phyloP scores from a whole-genome alignment of 2,888 invertebrate species.

The Rosalia funebris region DNA sequence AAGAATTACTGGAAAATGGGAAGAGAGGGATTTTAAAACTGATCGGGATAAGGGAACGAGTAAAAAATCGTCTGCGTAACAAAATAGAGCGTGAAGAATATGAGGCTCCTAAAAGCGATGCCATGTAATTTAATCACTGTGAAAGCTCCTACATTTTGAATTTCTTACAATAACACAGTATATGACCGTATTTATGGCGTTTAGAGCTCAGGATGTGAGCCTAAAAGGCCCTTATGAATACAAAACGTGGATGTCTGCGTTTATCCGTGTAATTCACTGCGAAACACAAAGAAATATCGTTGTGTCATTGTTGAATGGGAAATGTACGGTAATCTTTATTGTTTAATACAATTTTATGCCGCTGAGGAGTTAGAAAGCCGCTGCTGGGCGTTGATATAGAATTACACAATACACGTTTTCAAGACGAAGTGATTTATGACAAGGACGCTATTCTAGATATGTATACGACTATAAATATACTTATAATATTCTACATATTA shows the following conservation, averaged over 20 bases:
- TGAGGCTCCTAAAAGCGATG: conserved; percentile 18
- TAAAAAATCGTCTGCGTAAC: conserved; percentile 18
- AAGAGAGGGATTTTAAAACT: neutral
- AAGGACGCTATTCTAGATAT: neutral
- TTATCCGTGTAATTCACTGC: neutral
- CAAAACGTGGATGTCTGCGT: conserved; percentile 4
- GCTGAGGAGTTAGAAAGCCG: neutral
- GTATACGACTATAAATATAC: too few species aligned
- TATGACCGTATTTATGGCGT: conserved; percentile 29
- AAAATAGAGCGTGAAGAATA: conserved; percentile 17
- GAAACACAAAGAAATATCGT: conserved; percentile 8
- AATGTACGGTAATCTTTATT: conserved; percentile 4
- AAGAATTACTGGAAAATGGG: conserved; percentile 11
- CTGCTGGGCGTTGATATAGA: neutral
- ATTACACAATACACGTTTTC: neutral
- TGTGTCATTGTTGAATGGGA: neutral
- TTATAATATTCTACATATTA: too few species aligned
- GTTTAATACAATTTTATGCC: conserved; percentile 9
- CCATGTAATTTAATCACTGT: conserved; percentile 29
- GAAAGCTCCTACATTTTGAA: conserved; percentile 23
- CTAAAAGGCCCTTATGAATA: conserved; percentile 16
- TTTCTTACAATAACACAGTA: conserved; percentile 25
- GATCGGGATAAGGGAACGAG: neutral
- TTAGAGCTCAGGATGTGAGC: conserved; percentile 21
- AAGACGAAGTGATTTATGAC: neutral